Evolutionary conservation across 2,888 invertebrate species (phyloP), one percentile per base, ranked within the genome.

Genomic region (Dasysyrphus albostriatus): DNA sequence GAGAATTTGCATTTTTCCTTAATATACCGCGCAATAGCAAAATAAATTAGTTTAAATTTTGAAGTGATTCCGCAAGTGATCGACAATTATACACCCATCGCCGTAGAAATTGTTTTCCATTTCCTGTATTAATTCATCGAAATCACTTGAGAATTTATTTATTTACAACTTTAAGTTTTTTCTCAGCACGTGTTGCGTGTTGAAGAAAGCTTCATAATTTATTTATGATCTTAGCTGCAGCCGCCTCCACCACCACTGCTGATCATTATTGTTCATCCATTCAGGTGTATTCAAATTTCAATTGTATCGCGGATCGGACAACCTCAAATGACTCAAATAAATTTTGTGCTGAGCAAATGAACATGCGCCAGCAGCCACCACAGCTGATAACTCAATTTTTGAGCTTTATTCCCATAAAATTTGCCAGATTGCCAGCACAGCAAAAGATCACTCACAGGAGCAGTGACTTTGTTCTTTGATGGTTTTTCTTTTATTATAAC

Each of bases 301-400:
- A 69, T 83, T 29, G 39, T 67, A 44, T 72, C 5, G 32, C 39
- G 19, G n/a, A 32, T 29, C 58, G 44, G 5, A 29, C 16, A 49
- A 37, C 8, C 16, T 3, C 10, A 47, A 65, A 59, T 47, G 14
- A 83, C 75, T 83, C 83, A 69, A 80, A 56, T 32, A 42, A 19
- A 73, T 34, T 67, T 51, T 49, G 12, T 49, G 49, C 67, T 74
- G 44, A 74, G 37, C 70, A 75, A 49, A 72, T 51, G 72, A 67
- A 73, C 85, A 82, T 85, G 85, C 85, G 85, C 85, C 65, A n/a
- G 0, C 16, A 24, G 24, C 24, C 24, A 24, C 24, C 24, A 65
- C 85, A 67, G 54, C 51, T 61, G 76, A 76, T 77, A 74, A 74
- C 85, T 82, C 77, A 82, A 82, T 77, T 69, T 51, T 70, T 42